Evolutionary conservation across 2,113 vertebrate species (phyloP).

Genomic region (Eptesicus fuscus): DNA sequence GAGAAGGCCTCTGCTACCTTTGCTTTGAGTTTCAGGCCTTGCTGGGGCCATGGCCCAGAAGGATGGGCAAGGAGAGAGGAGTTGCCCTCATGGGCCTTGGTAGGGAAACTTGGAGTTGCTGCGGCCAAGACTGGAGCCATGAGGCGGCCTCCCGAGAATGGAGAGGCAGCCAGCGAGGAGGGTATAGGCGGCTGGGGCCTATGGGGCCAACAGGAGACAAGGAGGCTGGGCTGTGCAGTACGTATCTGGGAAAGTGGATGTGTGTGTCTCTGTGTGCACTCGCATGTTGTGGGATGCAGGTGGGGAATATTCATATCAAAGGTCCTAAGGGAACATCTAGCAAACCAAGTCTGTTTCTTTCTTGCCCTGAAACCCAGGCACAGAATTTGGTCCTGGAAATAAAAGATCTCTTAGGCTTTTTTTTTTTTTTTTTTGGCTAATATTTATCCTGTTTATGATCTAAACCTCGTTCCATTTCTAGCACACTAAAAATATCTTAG

Average conservation of each 20-base stretch:
- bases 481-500: background rate
- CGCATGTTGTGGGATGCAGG: background rate
- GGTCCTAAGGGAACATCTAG: background rate
- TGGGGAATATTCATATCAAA: background rate
- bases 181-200: constrained; percentile 31
- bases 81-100: background rate
- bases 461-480: constrained; percentile 21
- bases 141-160: constrained; percentile 39
- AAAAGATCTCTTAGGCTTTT: background rate
- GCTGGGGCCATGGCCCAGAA: constrained; percentile 18
- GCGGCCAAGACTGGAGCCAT: constrained; percentile 8
- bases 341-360: background rate
- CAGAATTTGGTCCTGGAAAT: background rate
- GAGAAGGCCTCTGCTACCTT: constrained; percentile 13
- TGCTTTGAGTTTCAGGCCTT: background rate
- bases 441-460: background rate
- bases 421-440: background rate
- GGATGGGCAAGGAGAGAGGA: background rate
- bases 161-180: background rate
- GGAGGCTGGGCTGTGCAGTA: constrained; percentile 53
- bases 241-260: constrained; percentile 31
- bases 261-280: background rate
- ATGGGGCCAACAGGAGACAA: constrained; percentile 10
- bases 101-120: constrained; percentile 31
- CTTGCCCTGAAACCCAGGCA: constrained; percentile 1